A percentile compares a stretch with the other conserved stretches of the same genome.
Conservation (phyloP, 2,797 vertebrate genomes). For the Hozukius guyotensis region DNA sequence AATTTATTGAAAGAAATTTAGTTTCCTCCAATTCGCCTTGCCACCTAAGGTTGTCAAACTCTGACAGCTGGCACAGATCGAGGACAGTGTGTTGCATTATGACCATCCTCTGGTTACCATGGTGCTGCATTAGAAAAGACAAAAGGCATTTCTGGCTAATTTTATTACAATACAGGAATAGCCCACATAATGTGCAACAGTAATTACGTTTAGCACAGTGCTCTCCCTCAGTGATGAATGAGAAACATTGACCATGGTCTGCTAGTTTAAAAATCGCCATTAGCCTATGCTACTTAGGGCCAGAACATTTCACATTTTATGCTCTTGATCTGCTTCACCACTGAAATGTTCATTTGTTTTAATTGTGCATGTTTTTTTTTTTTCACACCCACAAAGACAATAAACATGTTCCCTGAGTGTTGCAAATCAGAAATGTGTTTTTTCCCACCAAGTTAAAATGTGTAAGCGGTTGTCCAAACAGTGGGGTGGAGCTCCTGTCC, state of each 20-base stretch:
- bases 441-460: slow-evolving; percentile 87
- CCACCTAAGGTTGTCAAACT: slow-evolving; percentile 80
- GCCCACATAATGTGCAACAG: slow-evolving; percentile 92
- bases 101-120: slow-evolving; percentile 73
- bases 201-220: slow-evolving; percentile 96
- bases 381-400: slow-evolving; percentile 87
- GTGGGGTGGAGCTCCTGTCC: slow-evolving; percentile 82
- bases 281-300: slow-evolving; percentile 97
- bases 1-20: slow-evolving; percentile 79
- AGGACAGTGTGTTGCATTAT: slow-evolving; percentile 74
- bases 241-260: slow-evolving; percentile 93
- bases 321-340: slow-evolving; percentile 92
- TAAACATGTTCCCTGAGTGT: slow-evolving; percentile 95
- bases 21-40: slow-evolving; percentile 77
- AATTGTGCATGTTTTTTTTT: slow-evolving; percentile 89
- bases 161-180: slow-evolving; percentile 87
- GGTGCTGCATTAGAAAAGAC: slow-evolving; percentile 79
- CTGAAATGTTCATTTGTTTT: slow-evolving; percentile 94
- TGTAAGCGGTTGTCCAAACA: slow-evolving; percentile 85
- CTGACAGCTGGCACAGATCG: slow-evolving; percentile 78
- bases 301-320: slow-evolving; percentile 99
- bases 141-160: slow-evolving; percentile 86
- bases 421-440: slow-evolving; percentile 99
- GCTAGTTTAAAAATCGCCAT: slow-evolving; percentile 98
- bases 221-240: slow-evolving; percentile 90